Percentiles rank a stretch among this genome's conserved stretches.
These are phyloP conservation scores for Harpagifer antarcticus DNA, from an alignment of 2,797 vertebrate species.

Conservation along the genomic window DNA sequence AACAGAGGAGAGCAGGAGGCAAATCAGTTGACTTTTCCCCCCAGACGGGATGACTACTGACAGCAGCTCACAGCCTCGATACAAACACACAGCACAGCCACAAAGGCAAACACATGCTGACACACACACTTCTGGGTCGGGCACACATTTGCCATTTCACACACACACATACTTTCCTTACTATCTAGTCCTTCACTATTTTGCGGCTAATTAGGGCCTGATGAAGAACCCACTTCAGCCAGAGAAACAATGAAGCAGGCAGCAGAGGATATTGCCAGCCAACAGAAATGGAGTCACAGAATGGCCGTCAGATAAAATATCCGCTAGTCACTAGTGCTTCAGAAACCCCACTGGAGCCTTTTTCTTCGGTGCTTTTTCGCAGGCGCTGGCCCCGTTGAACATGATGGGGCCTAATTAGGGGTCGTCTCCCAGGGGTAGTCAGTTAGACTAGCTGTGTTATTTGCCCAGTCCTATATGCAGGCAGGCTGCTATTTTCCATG, in stretches of 20 bases:
- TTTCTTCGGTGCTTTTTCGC: constrained; percentile 47
- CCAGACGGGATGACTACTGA: constrained; percentile 60
- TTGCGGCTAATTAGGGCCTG: constrained; percentile 62
- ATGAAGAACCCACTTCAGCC: constrained; percentile 60
- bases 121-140: neutral
- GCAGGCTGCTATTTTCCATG: constrained; percentile 57
- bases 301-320: constrained; percentile 62
- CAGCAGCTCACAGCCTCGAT: constrained; percentile 55
- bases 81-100: constrained; percentile 31
- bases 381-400: constrained; percentile 62
- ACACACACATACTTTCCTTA: neutral
- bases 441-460: constrained; percentile 57
- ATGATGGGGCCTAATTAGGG: constrained; percentile 72
- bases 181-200: constrained; percentile 38
- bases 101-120: constrained; percentile 8
- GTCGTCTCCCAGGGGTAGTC: constrained; percentile 48
- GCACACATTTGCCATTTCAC: neutral
- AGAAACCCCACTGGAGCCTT: constrained; percentile 52
- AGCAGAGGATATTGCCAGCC: constrained; percentile 50
- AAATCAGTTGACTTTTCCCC: constrained; percentile 67
- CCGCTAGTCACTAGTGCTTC: constrained; percentile 24
- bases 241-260: constrained; percentile 55
- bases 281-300: constrained; percentile 57
- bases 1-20: constrained; percentile 64
- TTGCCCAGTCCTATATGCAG: constrained; percentile 56